Evolutionary conservation across 2,113 vertebrate species (phyloP).

Genomic region (Polyodon spathula): DNA sequence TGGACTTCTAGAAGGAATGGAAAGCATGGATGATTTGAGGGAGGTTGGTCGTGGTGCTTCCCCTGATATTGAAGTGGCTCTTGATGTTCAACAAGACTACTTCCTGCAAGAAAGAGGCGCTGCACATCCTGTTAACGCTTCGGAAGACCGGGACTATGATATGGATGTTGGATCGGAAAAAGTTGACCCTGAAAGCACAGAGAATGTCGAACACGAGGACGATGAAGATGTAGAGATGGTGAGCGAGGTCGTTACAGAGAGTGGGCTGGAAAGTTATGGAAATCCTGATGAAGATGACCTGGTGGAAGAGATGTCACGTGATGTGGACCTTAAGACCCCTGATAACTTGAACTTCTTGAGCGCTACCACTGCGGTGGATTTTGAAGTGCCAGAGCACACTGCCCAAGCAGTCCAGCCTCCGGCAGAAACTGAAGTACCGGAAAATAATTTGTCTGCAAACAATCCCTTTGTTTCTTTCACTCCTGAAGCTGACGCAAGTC

Average conservation of each 20-base stretch:
- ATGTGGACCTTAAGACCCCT: too few species aligned
- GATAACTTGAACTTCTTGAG: too few species aligned
- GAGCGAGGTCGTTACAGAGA: slow-evolving; percentile 61
- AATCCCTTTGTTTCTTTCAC: too few species aligned
- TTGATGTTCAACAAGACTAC: slow-evolving; percentile 56
- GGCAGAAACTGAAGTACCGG: too few species aligned
- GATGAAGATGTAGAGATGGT: slow-evolving; percentile 66
- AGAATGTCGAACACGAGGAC: slow-evolving; percentile 51
- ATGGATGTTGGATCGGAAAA: slow-evolving; percentile 62
- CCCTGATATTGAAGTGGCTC: slow-evolving; percentile 55
- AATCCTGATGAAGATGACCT: slow-evolving; percentile 61
- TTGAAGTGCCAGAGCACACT: too few species aligned
- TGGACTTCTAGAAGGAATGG: slow-evolving; percentile 59
- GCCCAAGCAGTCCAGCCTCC: too few species aligned
- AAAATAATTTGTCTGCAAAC: too few species aligned
- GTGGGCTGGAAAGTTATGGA: slow-evolving; percentile 60
- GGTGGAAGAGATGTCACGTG: slow-evolving; percentile 45
- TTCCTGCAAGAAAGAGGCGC: slow-evolving; percentile 42
- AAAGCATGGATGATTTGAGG: slow-evolving; percentile 60
- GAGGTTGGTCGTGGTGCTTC: slow-evolving; percentile 50
- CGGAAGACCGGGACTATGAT: slow-evolving; percentile 48
- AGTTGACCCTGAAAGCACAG: slow-evolving; percentile 33
- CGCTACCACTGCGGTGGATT: too few species aligned
- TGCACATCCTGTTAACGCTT: slow-evolving; percentile 23
- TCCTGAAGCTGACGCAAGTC: too few species aligned